phyloP scores from a whole-genome alignment of 2,888 invertebrate species.

The Melikaiella ostensackeni region DNA sequence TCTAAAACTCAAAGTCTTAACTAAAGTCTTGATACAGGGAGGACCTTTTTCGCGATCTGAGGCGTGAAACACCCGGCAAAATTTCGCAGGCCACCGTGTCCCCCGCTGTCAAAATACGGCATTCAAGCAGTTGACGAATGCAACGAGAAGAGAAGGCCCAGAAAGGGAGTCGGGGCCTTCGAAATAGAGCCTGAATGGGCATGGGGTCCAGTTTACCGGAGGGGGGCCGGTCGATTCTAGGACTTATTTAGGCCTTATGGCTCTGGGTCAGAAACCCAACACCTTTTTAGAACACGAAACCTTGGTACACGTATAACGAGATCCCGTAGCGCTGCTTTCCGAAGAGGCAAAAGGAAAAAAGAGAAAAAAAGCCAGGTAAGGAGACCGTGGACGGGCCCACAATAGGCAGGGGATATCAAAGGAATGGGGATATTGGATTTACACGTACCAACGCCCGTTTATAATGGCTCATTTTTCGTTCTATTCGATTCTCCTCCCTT shows the following conservation, averaged over 20 bases:
- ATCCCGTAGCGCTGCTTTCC: constrained; percentile 64
- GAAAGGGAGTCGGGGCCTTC: neutral
- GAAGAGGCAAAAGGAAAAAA: constrained; percentile 58
- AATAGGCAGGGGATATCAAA: constrained; percentile 46
- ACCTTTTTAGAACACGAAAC: constrained; percentile 61
- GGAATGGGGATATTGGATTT: constrained; percentile 71
- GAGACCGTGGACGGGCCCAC: constrained; percentile 41
- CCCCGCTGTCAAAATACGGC: constrained; percentile 75
- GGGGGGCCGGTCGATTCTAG: constrained; percentile 21
- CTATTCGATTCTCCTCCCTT: constrained; percentile 50
- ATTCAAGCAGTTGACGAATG: constrained; percentile 67
- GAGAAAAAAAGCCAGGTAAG: constrained; percentile 42
- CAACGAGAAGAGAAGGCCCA: constrained; percentile 48
- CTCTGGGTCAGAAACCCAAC: constrained; percentile 73
- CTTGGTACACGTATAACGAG: constrained; percentile 67
- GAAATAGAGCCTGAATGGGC: constrained; percentile 35
- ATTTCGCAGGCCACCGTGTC: constrained; percentile 73
- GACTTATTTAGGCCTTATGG: constrained; percentile 42
- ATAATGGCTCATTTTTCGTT: constrained; percentile 63
- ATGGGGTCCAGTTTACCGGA: constrained; percentile 16
- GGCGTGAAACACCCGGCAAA: constrained; percentile 72
- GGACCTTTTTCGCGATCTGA: constrained; percentile 52
- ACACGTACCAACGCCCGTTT: constrained; percentile 69
- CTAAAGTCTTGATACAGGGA: neutral
- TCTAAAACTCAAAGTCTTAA: neutral